Percentiles rank a stretch among this genome's conserved stretches.
phyloP scores from a whole-genome alignment of 2,888 invertebrate genomes.

The Sycophila texana region DNA sequence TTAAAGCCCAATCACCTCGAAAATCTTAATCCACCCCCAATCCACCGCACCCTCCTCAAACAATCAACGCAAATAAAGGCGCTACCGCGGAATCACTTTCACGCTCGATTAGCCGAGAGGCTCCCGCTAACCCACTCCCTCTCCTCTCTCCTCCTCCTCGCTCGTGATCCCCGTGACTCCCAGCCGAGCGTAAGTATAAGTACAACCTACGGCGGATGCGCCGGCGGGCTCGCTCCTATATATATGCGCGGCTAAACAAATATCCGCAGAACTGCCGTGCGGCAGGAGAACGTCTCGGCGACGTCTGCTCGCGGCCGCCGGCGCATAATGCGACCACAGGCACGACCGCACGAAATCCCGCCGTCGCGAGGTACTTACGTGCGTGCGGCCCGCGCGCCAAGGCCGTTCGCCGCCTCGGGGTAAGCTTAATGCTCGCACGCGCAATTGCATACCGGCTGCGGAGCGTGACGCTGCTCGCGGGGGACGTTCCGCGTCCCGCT shows the following conservation, averaged over 20 bases:
- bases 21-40: not conserved
- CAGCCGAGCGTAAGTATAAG: no score
- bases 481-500: not conserved
- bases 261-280: not conserved
- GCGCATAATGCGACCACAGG: slow-evolving; percentile 41
- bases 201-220: no score
- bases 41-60: not conserved
- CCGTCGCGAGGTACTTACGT: not conserved
- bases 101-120: not conserved
- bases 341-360: slow-evolving; percentile 30
- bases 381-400: not conserved
- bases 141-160: not conserved
- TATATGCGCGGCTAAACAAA: slow-evolving; percentile 30
- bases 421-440: slow-evolving; percentile 40
- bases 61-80: not conserved
- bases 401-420: slow-evolving; percentile 5
- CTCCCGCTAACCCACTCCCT: not conserved
- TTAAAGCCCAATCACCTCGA: not conserved
- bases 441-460: slow-evolving; percentile 27
- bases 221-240: not conserved
- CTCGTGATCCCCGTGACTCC: not conserved
- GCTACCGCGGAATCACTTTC: not conserved
- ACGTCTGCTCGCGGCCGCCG: not conserved
- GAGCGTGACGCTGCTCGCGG: no score
- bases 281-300: no score